These are phyloP conservation scores for Leucophora obtusa DNA, from an alignment of 2,888 invertebrate genomes.

Conservation along the genomic window DNA sequence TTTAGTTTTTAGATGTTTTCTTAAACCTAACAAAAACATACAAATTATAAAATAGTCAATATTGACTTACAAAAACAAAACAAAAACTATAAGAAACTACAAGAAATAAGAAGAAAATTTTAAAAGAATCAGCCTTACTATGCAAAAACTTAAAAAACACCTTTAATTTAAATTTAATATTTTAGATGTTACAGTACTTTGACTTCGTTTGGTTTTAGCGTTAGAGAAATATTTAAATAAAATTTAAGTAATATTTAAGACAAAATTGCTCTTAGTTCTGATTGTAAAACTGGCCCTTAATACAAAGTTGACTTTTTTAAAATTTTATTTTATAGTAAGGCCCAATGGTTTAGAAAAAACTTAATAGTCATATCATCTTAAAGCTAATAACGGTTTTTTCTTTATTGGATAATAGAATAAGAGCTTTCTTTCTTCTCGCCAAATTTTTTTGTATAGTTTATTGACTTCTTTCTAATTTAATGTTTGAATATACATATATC, in stretches of 20 bases:
- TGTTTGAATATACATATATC: background rate
- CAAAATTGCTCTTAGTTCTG: too few species aligned
- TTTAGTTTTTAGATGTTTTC: background rate
- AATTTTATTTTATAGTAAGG: too few species aligned
- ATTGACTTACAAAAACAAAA: background rate
- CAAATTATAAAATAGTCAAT: conserved; percentile 5
- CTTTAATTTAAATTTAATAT: too few species aligned
- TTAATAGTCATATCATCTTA: conserved; percentile 5
- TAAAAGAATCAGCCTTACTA: too few species aligned
- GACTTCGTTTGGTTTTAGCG: too few species aligned
- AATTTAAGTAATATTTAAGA: too few species aligned
- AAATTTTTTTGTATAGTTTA: conserved; percentile 9
- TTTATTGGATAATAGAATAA: background rate
- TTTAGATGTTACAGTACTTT: too few species aligned
- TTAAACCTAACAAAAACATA: background rate
- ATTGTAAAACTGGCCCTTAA: too few species aligned
- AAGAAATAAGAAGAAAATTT: background rate
- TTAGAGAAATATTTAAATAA: too few species aligned
- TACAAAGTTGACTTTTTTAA: too few species aligned
- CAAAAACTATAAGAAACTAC: conserved; percentile 3
- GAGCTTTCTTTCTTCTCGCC: background rate
- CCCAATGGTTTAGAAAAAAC: background rate
- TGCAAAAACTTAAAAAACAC: too few species aligned
- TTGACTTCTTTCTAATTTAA: conserved; percentile 28
- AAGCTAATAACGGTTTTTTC: conserved; percentile 2